Conservation (phyloP, 1,140 invertebrate genomes). For the Drosophila orena region DNA sequence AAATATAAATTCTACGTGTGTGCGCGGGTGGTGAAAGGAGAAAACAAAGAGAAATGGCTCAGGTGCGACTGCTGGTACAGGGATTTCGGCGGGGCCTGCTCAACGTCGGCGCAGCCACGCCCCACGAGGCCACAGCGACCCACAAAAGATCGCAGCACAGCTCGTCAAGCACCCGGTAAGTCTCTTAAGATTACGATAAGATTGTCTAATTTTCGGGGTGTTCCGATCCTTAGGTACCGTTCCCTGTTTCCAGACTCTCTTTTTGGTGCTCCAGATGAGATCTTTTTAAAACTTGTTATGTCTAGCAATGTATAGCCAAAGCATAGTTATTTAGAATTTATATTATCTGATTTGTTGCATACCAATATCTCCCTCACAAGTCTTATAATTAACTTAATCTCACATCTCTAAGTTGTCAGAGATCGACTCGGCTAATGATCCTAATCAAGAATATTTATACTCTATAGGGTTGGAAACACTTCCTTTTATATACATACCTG, state of each 20-base stretch:
- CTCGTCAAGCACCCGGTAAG: slow-evolving; percentile 10
- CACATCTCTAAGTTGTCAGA: no score
- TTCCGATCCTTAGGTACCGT: slow-evolving; percentile 7
- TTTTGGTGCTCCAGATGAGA: background rate
- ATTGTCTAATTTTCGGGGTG: background rate
- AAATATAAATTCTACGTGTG: slow-evolving; percentile 24
- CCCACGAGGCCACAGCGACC: slow-evolving; percentile 3
- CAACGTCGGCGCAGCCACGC: slow-evolving; percentile 6
- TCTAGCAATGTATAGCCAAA: no score
- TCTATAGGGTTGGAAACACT: no score
- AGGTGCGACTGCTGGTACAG: slow-evolving; percentile 39
- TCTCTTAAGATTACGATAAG: slow-evolving; percentile 13
- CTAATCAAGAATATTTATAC: no score
- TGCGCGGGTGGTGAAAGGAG: slow-evolving; percentile 22
- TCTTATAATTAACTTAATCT: no score
- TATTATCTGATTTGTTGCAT: no score
- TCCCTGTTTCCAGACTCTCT: background rate
- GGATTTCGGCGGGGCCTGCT: slow-evolving; percentile 4
- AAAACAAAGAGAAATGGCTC: slow-evolving; percentile 45
- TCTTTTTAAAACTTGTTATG: no score
- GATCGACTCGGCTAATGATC: no score
- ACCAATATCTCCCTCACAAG: no score
- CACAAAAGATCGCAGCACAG: slow-evolving; percentile 30
- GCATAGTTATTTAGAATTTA: no score
- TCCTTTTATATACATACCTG: no score